phyloP scores from a whole-genome alignment of 35 echinoderm and acorn worm genomes.

The Nesometra sesokonis region DNA sequence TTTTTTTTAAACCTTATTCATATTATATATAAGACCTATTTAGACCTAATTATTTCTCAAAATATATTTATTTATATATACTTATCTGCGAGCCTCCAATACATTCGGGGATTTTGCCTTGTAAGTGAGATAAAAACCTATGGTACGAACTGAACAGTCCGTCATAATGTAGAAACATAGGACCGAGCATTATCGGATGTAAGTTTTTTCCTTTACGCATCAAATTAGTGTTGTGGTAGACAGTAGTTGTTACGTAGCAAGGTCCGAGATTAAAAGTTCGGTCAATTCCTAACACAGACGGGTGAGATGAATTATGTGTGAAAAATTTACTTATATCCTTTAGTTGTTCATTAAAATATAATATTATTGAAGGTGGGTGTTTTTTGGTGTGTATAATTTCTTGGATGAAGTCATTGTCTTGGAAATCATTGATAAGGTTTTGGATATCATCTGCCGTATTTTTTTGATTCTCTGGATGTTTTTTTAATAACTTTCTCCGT shows the following conservation, averaged over 20 bases:
- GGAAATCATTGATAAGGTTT: background rate
- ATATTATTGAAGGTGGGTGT: slow-evolving; percentile 1
- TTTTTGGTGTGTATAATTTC: slow-evolving; percentile 16
- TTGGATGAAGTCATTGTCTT: slow-evolving; percentile 12
- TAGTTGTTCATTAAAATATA: slow-evolving; percentile 14
- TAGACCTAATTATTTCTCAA: too few species aligned
- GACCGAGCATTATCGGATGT: slow-evolving; percentile 7
- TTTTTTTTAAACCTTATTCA: too few species aligned
- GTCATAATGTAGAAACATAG: slow-evolving; percentile 22
- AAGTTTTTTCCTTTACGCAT: background rate
- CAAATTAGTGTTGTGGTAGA: slow-evolving; percentile 20
- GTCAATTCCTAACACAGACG: slow-evolving; percentile 15
- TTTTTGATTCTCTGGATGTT: background rate
- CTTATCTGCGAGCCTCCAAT: background rate
- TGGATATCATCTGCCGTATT: slow-evolving; percentile 19
- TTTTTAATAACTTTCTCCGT: background rate
- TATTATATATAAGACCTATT: too few species aligned
- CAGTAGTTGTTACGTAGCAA: slow-evolving; percentile 9
- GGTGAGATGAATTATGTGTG: background rate
- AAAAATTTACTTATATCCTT: slow-evolving; percentile 20
- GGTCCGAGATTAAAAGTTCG: slow-evolving; percentile 19
- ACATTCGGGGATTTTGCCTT: background rate
- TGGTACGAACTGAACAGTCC: slow-evolving; percentile 18
- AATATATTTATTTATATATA: too few species aligned
- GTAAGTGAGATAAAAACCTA: slow-evolving; percentile 26